Conservation (phyloP, 2,888 invertebrate genomes). For the Drosophila suboccidentalis region DNA sequence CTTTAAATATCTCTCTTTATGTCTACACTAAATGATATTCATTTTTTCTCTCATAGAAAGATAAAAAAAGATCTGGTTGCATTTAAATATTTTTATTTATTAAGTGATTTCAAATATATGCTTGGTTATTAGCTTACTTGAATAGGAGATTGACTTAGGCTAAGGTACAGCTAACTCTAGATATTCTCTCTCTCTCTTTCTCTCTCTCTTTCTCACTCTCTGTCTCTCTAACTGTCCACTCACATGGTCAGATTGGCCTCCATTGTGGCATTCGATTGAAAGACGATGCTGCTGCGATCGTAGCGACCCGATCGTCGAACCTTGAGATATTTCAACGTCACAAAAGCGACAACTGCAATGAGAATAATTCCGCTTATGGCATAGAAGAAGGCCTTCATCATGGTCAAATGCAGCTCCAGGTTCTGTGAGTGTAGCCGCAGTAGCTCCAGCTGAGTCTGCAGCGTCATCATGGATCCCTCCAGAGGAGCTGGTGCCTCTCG, state of each 20-base stretch:
- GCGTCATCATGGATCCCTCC: conserved; percentile 30
- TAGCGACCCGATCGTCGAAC: conserved; percentile 71
- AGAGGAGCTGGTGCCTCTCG: conserved; percentile 26
- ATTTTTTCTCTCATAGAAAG: background rate
- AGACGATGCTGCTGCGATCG: conserved; percentile 82
- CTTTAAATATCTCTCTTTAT: background rate
- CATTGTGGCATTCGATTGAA: conserved; percentile 83
- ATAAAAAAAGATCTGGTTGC: background rate
- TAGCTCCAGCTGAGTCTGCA: conserved; percentile 71
- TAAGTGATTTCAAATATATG: background rate
- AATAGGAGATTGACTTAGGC: conserved; percentile 6
- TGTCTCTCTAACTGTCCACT: background rate
- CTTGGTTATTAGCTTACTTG: background rate
- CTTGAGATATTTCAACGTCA: conserved; percentile 61
- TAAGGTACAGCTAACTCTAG: background rate
- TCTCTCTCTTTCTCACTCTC: background rate
- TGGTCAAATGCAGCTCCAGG: conserved; percentile 76
- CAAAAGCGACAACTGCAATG: conserved; percentile 47
- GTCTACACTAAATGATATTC: background rate
- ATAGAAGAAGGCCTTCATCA: conserved; percentile 75
- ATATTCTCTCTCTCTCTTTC: background rate
- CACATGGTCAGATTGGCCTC: conserved; percentile 71
- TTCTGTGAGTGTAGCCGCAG: conserved; percentile 74
- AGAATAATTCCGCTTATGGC: conserved; percentile 57
- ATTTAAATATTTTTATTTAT: conserved; percentile 1